These are phyloP conservation scores for Gobionotothen gibberifrons DNA, from an alignment of 2,797 vertebrate species.

Conservation along the genomic window DNA sequence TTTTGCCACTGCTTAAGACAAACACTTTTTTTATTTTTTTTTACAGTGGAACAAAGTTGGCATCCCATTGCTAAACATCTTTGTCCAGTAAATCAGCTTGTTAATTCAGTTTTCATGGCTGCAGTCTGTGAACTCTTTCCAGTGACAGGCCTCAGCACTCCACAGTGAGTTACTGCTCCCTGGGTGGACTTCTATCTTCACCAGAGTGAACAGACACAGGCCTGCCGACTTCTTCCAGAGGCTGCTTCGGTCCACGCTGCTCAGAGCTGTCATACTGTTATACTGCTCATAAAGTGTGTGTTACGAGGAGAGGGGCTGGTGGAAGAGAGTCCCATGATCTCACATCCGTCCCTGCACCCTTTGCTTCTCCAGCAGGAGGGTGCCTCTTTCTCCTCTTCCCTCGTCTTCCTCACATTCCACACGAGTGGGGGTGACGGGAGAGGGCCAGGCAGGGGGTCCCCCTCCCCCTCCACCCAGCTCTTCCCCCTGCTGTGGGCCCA, in stretches of 20 bases:
- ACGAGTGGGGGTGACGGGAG: conserved; percentile 67
- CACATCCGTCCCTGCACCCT: conserved; percentile 64
- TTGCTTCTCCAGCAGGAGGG: conserved; percentile 44
- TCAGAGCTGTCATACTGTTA: conserved; percentile 43
- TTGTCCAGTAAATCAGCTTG: conserved; percentile 76
- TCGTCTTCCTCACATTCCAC: conserved; percentile 78
- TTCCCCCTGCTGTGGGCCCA: conserved; percentile 75
- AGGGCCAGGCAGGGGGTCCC: conserved; percentile 74
- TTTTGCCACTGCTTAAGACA: conserved; percentile 18
- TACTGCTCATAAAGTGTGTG: conserved; percentile 43
- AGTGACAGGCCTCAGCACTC: conserved; percentile 78
- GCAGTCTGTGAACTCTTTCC: conserved; percentile 74
- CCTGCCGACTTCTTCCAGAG: conserved; percentile 46
- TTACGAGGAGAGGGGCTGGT: conserved; percentile 24
- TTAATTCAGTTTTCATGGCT: conserved; percentile 81
- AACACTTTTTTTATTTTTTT: conserved; percentile 20
- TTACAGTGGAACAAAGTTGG: conserved; percentile 48
- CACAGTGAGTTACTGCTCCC: conserved; percentile 81
- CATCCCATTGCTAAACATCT: conserved; percentile 55
- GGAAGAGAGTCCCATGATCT: conserved; percentile 60
- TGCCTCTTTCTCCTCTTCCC: conserved; percentile 54
- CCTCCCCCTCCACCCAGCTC: conserved; percentile 65
- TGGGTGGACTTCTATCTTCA: conserved; percentile 73
- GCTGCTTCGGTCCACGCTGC: conserved; percentile 39
- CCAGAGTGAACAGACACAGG: conserved; percentile 50